A percentile compares a stretch with the other conserved stretches of the same genome.
Conservation (phyloP, 2,113 vertebrate species). For the Myotis yumanensis region DNA sequence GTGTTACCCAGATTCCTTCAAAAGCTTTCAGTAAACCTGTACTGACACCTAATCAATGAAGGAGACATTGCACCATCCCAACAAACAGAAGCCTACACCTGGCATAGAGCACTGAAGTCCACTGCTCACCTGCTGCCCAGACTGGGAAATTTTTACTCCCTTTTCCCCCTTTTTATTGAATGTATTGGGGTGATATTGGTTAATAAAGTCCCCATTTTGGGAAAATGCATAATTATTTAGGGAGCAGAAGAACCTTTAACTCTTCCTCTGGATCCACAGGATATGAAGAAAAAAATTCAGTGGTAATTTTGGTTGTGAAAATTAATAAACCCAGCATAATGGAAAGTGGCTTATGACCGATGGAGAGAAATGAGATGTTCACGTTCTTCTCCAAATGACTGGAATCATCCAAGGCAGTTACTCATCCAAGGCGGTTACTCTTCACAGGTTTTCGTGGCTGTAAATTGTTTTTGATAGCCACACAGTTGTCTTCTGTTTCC, state of each 20-base stretch:
- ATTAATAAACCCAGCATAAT: neutral
- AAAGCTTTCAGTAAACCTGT: neutral
- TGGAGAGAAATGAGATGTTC: neutral
- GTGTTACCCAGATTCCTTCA: neutral
- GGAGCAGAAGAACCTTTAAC: neutral
- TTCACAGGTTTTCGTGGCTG: neutral
- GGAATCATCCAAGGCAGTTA: neutral
- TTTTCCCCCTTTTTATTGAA: neutral
- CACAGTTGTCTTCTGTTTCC: neutral
- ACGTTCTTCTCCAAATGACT: neutral
- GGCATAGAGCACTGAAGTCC: neutral
- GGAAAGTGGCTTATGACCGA: neutral
- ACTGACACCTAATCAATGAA: neutral
- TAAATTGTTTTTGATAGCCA: neutral
- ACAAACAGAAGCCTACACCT: neutral
- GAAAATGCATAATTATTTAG: neutral
- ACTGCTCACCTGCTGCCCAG: neutral
- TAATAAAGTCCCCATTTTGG: neutral
- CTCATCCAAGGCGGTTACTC: neutral
- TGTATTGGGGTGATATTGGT: neutral
- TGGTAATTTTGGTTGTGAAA: neutral
- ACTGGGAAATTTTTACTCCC: neutral
- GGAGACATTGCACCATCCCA: neutral
- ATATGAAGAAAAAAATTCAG: neutral
- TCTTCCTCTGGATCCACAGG: neutral